Evolutionary conservation across 2,113 vertebrate genomes (phyloP).

Genomic region (Pygoscelis antarcticus): DNA sequence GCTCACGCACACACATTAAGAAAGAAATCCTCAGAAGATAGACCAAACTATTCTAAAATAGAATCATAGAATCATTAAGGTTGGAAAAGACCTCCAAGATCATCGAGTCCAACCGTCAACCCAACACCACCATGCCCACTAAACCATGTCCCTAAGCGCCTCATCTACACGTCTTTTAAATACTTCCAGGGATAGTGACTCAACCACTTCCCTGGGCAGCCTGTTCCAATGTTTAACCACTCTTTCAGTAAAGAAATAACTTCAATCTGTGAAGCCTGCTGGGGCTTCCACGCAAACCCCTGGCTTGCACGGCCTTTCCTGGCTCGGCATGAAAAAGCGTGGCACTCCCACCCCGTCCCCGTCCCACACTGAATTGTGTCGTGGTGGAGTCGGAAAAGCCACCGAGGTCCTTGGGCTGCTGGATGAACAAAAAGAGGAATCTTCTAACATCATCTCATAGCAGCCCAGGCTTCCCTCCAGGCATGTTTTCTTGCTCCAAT

Average conservation of each 20-base stretch:
- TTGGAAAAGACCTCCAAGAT: too few species aligned
- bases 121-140: too few species aligned
- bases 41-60: background rate
- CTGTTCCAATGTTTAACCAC: too few species aligned
- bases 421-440: background rate
- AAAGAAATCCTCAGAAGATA: background rate
- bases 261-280: background rate
- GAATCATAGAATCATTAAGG: background rate
- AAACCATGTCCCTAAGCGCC: too few species aligned
- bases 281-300: background rate
- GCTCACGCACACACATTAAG: background rate
- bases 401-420: background rate
- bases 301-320: background rate
- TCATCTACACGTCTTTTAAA: too few species aligned
- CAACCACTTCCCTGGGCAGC: too few species aligned
- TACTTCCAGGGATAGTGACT: too few species aligned
- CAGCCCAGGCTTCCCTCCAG: background rate
- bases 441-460: fast-evolving
- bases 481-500: background rate
- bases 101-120: too few species aligned
- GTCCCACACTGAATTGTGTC: background rate
- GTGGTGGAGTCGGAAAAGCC: background rate
- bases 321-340: fast-evolving
- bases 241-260: too few species aligned
- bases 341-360: background rate